These are phyloP conservation scores for Cyprinodon brontotheroides DNA, from an alignment of 2,113 vertebrate genomes.

Conservation along the genomic window DNA sequence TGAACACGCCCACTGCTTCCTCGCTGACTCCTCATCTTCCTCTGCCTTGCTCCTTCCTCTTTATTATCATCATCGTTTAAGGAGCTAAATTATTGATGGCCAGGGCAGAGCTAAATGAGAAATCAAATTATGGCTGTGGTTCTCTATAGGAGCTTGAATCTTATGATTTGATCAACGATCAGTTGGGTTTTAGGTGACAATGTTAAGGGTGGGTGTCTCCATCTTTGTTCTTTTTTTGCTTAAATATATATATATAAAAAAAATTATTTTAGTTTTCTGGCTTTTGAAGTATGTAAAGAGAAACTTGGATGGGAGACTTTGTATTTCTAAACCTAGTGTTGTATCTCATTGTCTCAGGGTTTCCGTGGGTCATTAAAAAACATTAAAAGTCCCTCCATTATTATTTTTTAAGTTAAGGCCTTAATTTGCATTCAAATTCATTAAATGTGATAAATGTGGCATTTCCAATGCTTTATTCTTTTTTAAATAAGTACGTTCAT, in stretches of 20 bases:
- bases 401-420: too few relatives aligned
- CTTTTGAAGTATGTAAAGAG: not conserved
- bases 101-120: conserved; percentile 67
- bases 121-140: conserved; percentile 62
- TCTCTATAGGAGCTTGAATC: conserved; percentile 3
- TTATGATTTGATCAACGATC: not conserved
- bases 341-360: too few relatives aligned
- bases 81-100: conserved; percentile 75
- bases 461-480: too few relatives aligned
- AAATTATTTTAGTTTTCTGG: not conserved
- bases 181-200: not conserved
- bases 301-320: not conserved
- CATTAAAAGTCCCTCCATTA: too few relatives aligned
- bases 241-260: too few relatives aligned
- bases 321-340: not conserved
- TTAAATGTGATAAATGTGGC: too few relatives aligned
- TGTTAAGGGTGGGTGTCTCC: not conserved
- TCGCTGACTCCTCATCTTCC: conserved; percentile 15
- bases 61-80: conserved; percentile 66
- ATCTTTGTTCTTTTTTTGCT: not conserved
- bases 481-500: too few relatives aligned
- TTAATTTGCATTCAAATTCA: too few relatives aligned
- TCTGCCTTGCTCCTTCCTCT: conserved; percentile 34
- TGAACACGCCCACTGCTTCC: conserved; percentile 58
- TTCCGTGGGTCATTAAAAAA: too few relatives aligned